These are phyloP conservation scores for Drosophila busckii DNA, from an alignment of 1,140 invertebrate species.

Conservation along the genomic window DNA sequence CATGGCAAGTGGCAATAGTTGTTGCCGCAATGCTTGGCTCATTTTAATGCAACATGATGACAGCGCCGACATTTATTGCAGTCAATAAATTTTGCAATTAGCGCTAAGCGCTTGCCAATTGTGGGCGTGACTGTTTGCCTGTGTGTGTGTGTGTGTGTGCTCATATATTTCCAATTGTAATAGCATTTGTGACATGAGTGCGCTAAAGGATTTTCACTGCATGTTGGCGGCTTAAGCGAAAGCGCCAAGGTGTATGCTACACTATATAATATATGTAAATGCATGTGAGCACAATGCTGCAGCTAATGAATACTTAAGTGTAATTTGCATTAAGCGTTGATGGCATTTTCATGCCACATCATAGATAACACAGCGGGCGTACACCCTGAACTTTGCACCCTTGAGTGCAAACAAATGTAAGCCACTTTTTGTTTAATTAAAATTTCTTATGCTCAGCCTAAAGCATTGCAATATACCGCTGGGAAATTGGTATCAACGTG, in stretches of 20 bases:
- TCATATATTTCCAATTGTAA: constrained; percentile 60
- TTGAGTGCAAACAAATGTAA: too few species aligned
- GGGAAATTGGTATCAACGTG: too few species aligned
- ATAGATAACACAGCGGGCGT: constrained; percentile 1
- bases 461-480: too few species aligned
- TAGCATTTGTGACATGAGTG: constrained; percentile 44
- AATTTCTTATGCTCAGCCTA: too few species aligned
- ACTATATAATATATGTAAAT: not conserved
- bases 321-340: constrained; percentile 50
- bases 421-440: too few species aligned
- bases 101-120: constrained; percentile 17
- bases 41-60: constrained; percentile 50
- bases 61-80: constrained; percentile 62
- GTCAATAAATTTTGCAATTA: constrained; percentile 72
- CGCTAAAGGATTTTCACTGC: constrained; percentile 37
- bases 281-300: not conserved
- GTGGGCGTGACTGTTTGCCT: constrained; percentile 15
- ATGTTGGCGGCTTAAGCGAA: constrained; percentile 34
- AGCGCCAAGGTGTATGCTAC: constrained; percentile 29
- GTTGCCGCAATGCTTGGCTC: constrained; percentile 26
- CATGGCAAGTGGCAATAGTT: constrained; percentile 9
- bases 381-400: too few species aligned
- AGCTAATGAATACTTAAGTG: constrained; percentile 62
- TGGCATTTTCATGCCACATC: constrained; percentile 49
- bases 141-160: not conserved